Conservation (phyloP, 2,113 vertebrate genomes). For the Dipodomys merriami region DNA sequence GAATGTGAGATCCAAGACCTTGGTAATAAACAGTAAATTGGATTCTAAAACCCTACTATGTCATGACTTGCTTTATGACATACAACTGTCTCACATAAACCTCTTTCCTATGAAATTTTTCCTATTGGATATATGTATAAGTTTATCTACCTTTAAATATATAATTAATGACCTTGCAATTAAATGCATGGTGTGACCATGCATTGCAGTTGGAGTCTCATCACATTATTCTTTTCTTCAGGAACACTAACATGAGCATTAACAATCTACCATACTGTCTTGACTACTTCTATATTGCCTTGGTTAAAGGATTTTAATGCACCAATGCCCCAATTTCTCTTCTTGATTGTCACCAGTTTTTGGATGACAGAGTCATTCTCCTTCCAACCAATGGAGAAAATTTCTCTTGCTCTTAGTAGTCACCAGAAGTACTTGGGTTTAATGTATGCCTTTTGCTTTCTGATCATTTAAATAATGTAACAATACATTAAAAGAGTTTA, state of each 20-base stretch:
- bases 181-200: not conserved
- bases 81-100: not conserved
- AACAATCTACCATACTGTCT: not conserved
- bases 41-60: not conserved
- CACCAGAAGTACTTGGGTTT: not conserved
- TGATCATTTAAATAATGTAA: not conserved
- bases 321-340: not conserved
- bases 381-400: not conserved
- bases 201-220: not conserved
- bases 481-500: not conserved
- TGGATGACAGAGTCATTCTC: not conserved
- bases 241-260: not conserved
- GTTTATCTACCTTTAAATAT: not conserved
- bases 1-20: not conserved
- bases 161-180: not conserved
- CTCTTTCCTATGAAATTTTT: not conserved
- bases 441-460: not conserved
- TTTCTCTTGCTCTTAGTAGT: not conserved
- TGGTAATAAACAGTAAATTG: not conserved
- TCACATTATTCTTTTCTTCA: not conserved
- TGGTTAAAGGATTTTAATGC: not conserved
- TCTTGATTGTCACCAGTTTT: not conserved
- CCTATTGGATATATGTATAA: not conserved
- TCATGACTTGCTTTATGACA: not conserved
- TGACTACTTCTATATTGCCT: not conserved